Conservation (phyloP, 2,113 vertebrate species). For the Lepidothrix coronata region DNA sequence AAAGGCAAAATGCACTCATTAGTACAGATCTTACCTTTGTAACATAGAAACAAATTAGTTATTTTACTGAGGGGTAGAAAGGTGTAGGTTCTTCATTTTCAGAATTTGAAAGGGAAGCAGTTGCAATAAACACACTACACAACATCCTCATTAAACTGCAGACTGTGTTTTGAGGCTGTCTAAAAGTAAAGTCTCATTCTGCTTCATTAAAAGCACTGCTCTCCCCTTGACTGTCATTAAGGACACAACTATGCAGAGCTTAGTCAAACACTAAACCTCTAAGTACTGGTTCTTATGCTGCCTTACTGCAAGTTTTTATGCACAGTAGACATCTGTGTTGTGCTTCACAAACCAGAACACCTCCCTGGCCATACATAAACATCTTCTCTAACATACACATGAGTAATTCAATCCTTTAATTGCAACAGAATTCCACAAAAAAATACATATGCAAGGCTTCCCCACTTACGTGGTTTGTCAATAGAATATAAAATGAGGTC, state of each 20-base stretch:
- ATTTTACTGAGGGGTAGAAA: background rate
- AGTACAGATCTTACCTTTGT: background rate
- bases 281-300: background rate
- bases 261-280: background rate
- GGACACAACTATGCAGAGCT: background rate
- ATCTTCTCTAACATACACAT: background rate
- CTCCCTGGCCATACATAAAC: background rate
- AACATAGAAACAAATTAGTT: background rate
- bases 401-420: background rate
- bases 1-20: background rate
- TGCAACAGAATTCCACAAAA: background rate
- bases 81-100: background rate
- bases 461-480: conserved; percentile 91
- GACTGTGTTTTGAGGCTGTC: background rate
- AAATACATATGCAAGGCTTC: background rate
- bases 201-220: background rate
- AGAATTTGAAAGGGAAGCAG: background rate
- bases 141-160: background rate
- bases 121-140: background rate
- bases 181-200: conserved; percentile 3
- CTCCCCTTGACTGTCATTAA: background rate
- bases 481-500: conserved; percentile 98
- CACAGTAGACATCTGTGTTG: background rate
- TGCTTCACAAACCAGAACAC: background rate
- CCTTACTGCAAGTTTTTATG: background rate